Percentiles rank a stretch among this genome's conserved stretches.
phyloP scores from a whole-genome alignment of 2,888 invertebrate species.

The Synanthedon andrenaeformis region DNA sequence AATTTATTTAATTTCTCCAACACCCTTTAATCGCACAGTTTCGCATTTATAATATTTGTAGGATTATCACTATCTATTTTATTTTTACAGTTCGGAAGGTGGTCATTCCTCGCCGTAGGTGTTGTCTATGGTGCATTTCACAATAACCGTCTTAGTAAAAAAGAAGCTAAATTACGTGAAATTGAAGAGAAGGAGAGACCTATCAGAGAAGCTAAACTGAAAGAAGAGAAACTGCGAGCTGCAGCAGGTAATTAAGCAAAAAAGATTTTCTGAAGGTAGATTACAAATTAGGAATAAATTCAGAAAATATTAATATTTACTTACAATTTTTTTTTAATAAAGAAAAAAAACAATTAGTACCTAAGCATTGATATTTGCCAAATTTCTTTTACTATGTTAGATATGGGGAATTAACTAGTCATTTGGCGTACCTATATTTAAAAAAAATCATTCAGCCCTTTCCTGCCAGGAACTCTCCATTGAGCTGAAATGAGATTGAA shows the following conservation, averaged over 20 bases:
- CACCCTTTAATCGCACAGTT: too few species aligned
- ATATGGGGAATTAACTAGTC: too few species aligned
- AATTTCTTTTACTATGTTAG: background rate
- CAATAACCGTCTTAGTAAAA: slow-evolving; percentile 76
- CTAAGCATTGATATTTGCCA: background rate
- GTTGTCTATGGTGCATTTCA: slow-evolving; percentile 81
- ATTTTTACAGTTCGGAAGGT: slow-evolving; percentile 78
- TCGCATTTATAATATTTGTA: too few species aligned
- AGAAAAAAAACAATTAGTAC: background rate
- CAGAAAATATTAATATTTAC: too few species aligned
- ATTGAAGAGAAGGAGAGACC: slow-evolving; percentile 76
- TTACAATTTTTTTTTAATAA: background rate
- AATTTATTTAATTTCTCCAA: too few species aligned
- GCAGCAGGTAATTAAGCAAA: slow-evolving; percentile 57
- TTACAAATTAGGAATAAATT: background rate
- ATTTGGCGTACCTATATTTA: too few species aligned
- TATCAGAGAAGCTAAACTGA: slow-evolving; percentile 77
- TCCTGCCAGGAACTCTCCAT: too few species aligned
- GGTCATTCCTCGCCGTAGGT: slow-evolving; percentile 81
- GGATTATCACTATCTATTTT: too few species aligned
- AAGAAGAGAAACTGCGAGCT: slow-evolving; percentile 76
- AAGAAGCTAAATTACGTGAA: slow-evolving; percentile 74
- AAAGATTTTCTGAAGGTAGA: background rate
- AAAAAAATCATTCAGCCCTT: too few species aligned
- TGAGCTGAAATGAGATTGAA: too few species aligned